Evolutionary conservation across 2,113 vertebrate genomes (phyloP).

Genomic region (Dipodomys ordii): DNA sequence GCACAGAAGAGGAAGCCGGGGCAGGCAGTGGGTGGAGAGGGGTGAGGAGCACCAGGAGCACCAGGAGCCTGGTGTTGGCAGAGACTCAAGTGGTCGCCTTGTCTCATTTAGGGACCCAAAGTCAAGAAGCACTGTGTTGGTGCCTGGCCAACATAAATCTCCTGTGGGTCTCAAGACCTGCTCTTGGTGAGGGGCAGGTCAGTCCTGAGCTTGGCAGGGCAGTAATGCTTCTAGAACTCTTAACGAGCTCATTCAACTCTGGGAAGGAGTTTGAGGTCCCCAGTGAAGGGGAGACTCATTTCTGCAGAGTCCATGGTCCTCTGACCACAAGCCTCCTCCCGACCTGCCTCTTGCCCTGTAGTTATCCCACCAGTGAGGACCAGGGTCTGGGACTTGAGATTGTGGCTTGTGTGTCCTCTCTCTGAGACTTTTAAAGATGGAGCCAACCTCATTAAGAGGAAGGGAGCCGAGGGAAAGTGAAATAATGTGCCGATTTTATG

Average conservation of each 20-base stretch:
- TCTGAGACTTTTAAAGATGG: neutral
- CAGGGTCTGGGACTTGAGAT: neutral
- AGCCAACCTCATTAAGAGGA: constrained; percentile 23
- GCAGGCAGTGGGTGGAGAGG: neutral
- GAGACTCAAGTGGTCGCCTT: neutral
- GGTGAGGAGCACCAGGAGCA: rapidly evolving
- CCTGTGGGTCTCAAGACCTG: neutral
- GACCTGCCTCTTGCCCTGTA: no score
- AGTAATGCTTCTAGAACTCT: neutral
- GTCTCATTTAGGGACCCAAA: neutral
- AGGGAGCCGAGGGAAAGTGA: neutral
- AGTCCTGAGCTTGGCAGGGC: neutral
- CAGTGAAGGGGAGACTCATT: neutral
- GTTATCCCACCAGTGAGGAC: rapidly evolving
- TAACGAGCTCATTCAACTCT: neutral
- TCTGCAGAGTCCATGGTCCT: neutral
- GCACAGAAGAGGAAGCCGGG: neutral
- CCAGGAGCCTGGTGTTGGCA: neutral
- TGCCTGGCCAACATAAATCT: neutral
- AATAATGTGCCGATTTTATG: constrained; percentile 24
- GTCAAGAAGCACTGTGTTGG: neutral
- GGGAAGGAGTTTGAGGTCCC: neutral
- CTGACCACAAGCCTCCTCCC: no score
- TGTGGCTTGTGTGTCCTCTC: neutral
- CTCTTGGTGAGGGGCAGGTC: neutral